Conservation (phyloP, 2,888 invertebrate genomes). For the Schizotus pectinicornis region DNA sequence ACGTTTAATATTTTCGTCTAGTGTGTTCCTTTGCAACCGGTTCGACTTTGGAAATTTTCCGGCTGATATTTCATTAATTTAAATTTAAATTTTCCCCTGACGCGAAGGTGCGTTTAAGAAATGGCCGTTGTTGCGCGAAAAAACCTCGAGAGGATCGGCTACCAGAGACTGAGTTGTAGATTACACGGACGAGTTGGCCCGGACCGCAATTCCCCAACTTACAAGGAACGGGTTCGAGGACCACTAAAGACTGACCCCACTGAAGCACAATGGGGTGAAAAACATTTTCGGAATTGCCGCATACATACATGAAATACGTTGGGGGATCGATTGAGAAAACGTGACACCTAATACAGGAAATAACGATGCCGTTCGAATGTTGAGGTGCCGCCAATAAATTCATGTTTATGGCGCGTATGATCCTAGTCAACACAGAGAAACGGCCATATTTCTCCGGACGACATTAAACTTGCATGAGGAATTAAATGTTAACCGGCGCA, state of each 20-base stretch:
- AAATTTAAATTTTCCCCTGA: constrained; percentile 9
- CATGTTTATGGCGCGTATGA: constrained; percentile 19
- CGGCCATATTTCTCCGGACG: constrained; percentile 14
- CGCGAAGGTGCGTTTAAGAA: not conserved
- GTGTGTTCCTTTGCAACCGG: no score
- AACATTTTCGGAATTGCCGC: constrained; percentile 17
- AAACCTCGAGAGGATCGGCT: constrained; percentile 6
- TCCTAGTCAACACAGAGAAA: constrained; percentile 14
- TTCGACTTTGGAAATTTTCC: not conserved
- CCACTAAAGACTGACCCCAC: no score
- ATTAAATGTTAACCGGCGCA: constrained; percentile 1
- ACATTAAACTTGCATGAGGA: constrained; percentile 9
- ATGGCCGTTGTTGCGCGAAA: not conserved
- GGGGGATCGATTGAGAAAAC: constrained; percentile 10
- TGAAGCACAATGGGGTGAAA: not conserved
- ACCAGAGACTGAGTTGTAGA: constrained; percentile 11
- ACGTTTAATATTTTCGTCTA: no score
- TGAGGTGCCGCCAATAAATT: constrained; percentile 22
- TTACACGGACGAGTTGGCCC: constrained; percentile 7
- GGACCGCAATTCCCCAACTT: constrained; percentile 13
- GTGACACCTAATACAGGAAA: constrained; percentile 27
- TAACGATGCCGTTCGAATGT: constrained; percentile 21
- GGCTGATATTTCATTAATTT: constrained; percentile 17
- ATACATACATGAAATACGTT: not conserved
- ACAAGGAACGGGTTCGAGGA: not conserved